phyloP scores from a whole-genome alignment of 2,888 invertebrate species.

The Ophioninae sp. region DNA sequence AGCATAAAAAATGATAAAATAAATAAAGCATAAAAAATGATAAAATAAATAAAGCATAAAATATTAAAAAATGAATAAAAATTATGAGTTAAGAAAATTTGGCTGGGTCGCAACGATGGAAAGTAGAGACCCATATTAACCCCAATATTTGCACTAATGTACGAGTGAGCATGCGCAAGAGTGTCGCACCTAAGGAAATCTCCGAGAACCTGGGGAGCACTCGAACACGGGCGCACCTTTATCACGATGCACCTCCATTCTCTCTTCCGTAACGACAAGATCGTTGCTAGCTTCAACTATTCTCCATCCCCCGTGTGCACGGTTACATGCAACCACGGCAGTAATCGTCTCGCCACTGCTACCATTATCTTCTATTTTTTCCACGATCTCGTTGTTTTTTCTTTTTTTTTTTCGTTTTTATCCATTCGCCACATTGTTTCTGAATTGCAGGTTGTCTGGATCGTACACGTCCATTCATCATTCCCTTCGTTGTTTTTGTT shows the following conservation, averaged over 20 bases:
- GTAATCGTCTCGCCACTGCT: conserved; percentile 59
- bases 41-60: no score
- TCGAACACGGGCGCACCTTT: conserved; percentile 24
- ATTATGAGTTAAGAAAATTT: no score
- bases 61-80: no score
- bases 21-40: no score
- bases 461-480: conserved; percentile 69
- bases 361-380: conserved; percentile 70
- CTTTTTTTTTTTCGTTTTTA: not conserved
- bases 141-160: not conserved
- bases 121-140: no score
- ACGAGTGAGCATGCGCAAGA: not conserved
- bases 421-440: conserved; percentile 70
- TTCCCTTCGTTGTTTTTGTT: conserved; percentile 18
- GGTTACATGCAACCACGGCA: conserved; percentile 62
- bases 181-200: conserved; percentile 30
- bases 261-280: conserved; percentile 60
- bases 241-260: conserved; percentile 55
- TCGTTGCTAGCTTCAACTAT: conserved; percentile 40
- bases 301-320: conserved; percentile 12
- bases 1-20: no score
- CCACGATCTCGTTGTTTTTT: conserved; percentile 66
- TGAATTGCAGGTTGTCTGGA: conserved; percentile 71
- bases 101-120: no score
- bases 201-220: not conserved